These are phyloP conservation scores for Chiloscyllium plagiosum DNA, from an alignment of 2,113 vertebrate genomes.

Conservation along the genomic window DNA sequence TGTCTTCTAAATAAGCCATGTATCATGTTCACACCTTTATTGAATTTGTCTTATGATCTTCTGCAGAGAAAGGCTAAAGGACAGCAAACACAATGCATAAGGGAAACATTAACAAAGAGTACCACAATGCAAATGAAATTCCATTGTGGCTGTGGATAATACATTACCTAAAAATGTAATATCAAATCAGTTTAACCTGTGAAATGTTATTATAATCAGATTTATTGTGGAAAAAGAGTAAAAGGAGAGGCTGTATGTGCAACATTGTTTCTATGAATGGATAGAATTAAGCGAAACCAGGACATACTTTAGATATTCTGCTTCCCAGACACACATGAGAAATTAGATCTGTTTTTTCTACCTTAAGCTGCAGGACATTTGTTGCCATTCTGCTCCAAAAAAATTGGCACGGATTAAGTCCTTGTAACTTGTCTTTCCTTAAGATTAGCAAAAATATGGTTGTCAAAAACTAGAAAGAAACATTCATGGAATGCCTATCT, in stretches of 20 bases:
- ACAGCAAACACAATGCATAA: background rate
- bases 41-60: background rate
- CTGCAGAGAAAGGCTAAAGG: background rate
- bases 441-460: background rate
- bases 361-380: background rate
- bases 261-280: background rate
- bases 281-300: conserved; percentile 11
- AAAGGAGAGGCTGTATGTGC: background rate
- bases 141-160: background rate
- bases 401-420: background rate
- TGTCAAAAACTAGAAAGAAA: background rate
- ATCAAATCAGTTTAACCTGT: conserved; percentile 21
- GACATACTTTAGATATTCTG: background rate
- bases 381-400: background rate
- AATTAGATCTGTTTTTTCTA: background rate
- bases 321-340: background rate
- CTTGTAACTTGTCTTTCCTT: background rate
- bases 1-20: background rate
- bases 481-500: background rate
- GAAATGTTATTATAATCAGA: background rate
- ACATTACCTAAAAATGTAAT: conserved; percentile 8
- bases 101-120: background rate
- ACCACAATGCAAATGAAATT: background rate
- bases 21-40: conserved; percentile 26
- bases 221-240: background rate